A percentile compares a stretch with the other conserved stretches of the same genome.
Conservation (phyloP, 2,113 vertebrate genomes). For the Merops nubicus region DNA sequence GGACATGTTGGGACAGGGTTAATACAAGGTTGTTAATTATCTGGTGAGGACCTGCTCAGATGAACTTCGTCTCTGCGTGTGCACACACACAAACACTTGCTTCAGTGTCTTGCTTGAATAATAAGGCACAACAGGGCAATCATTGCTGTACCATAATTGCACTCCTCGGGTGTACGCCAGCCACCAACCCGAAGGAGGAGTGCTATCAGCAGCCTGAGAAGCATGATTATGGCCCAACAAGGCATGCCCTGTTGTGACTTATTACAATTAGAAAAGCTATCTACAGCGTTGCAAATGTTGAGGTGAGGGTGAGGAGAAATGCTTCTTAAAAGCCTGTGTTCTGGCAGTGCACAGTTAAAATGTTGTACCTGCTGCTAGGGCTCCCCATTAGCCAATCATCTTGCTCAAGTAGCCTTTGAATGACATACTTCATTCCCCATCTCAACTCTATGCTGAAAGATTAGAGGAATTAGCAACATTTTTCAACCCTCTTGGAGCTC, state of each 20-base stretch:
- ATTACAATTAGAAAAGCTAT: slow-evolving; percentile 68
- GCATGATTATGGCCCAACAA: slow-evolving; percentile 72
- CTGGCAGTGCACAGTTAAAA: slow-evolving; percentile 46
- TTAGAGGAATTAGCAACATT: slow-evolving; percentile 48
- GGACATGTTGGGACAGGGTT: slow-evolving; percentile 41
- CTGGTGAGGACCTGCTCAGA: slow-evolving; percentile 56
- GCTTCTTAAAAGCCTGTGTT: slow-evolving; percentile 61
- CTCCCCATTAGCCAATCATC: slow-evolving; percentile 61
- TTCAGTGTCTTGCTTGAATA: slow-evolving; percentile 56
- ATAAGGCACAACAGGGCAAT: slow-evolving; percentile 72
- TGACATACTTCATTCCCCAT: slow-evolving; percentile 60
- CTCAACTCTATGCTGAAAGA: slow-evolving; percentile 26
- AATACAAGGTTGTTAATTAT: slow-evolving; percentile 56
- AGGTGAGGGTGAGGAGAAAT: background rate
- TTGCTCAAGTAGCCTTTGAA: slow-evolving; percentile 62
- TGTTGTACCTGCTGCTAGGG: slow-evolving; percentile 66
- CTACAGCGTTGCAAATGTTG: slow-evolving; percentile 8
- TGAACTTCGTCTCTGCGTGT: slow-evolving; percentile 64
- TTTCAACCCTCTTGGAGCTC: slow-evolving; percentile 46
- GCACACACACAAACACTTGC: slow-evolving; percentile 64
- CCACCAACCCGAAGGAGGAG: slow-evolving; percentile 32
- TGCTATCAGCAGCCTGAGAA: slow-evolving; percentile 68
- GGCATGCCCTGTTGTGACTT: slow-evolving; percentile 71
- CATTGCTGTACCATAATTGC: slow-evolving; percentile 62
- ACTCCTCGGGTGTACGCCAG: slow-evolving; percentile 49